Conservation (phyloP, 2,888 invertebrate genomes). For the Nymphalis c-album region DNA sequence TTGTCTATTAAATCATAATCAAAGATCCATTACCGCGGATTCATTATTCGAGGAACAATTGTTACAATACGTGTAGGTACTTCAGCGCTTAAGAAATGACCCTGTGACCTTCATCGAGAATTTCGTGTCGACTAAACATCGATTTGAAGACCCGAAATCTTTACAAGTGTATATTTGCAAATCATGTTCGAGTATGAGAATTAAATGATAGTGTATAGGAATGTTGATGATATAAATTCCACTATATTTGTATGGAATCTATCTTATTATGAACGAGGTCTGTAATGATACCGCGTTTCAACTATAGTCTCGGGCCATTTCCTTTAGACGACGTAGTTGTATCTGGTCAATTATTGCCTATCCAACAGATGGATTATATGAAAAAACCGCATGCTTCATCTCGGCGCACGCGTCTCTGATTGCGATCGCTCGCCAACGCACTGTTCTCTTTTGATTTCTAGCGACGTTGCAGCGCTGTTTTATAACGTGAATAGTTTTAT, state of each 20-base stretch:
- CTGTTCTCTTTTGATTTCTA: conserved; percentile 18
- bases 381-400: conserved; percentile 67
- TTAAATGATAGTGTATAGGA: conserved; percentile 28
- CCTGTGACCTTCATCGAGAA: conserved; percentile 46
- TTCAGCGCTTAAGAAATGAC: conserved; percentile 47
- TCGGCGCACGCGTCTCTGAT: conserved; percentile 43
- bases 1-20: conserved; percentile 63
- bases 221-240: conserved; percentile 38
- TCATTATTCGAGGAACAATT: conserved; percentile 61
- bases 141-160: conserved; percentile 28
- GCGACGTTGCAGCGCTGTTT: conserved; percentile 20
- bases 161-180: conserved; percentile 39
- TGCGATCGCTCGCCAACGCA: conserved; percentile 36
- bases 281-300: conserved; percentile 48
- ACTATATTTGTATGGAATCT: conserved; percentile 31
- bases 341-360: conserved; percentile 53
- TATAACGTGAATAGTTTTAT: conserved; percentile 11
- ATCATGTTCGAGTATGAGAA: conserved; percentile 39
- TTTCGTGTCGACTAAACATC: conserved; percentile 29
- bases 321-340: conserved; percentile 49
- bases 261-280: conserved; percentile 39
- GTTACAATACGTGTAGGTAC: conserved; percentile 50
- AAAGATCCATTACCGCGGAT: conserved; percentile 63
- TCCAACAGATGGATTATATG: conserved; percentile 54
- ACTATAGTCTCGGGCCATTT: conserved; percentile 48